phyloP scores from a whole-genome alignment of 2,113 vertebrate genomes.

The Scolopax mira region DNA sequence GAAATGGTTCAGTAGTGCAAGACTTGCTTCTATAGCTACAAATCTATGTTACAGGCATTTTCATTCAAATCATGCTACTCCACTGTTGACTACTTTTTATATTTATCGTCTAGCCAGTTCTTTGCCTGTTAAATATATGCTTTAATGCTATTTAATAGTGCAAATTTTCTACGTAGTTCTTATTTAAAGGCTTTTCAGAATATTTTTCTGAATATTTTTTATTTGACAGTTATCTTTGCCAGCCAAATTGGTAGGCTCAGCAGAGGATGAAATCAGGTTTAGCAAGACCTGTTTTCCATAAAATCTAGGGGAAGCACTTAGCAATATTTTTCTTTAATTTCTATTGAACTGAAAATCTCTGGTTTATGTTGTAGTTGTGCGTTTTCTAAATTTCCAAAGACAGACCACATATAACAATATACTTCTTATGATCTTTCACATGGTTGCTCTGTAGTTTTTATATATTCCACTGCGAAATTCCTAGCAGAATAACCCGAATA shows the following conservation, averaged over 20 bases:
- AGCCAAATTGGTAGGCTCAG: background rate
- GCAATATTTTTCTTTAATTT: background rate
- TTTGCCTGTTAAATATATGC: background rate
- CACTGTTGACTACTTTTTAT: background rate
- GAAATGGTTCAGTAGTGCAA: background rate
- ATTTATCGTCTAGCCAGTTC: background rate
- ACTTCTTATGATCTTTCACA: background rate
- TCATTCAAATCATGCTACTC: background rate
- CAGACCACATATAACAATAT: background rate
- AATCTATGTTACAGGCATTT: background rate
- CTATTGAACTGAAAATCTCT: background rate
- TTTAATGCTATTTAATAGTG: background rate
- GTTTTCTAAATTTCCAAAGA: background rate
- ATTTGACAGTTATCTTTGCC: background rate
- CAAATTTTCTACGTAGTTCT: background rate
- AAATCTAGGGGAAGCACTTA: background rate
- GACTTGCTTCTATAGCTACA: background rate
- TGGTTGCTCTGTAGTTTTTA: background rate
- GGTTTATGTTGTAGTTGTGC: background rate
- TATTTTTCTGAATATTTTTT: background rate
- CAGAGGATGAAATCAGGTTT: background rate
- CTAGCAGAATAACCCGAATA: background rate
- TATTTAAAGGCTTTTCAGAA: background rate
- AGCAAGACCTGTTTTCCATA: background rate
- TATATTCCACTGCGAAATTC: background rate